Conservation (phyloP, 2,113 vertebrate species). For the Neotragus pygmaeus region DNA sequence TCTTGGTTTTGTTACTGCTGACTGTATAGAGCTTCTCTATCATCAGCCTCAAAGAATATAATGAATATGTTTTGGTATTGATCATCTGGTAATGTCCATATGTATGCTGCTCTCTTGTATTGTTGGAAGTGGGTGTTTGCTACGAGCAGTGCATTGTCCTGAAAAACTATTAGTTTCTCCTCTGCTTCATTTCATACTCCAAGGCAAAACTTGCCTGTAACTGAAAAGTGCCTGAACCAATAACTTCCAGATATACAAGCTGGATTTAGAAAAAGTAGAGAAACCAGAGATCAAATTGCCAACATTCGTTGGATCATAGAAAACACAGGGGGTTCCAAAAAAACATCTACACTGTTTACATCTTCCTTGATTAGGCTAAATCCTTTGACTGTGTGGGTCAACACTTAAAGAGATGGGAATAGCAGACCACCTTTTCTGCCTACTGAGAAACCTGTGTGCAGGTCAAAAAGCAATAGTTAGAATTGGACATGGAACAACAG, state of each 20-base stretch:
- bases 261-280: not conserved
- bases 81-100: not conserved
- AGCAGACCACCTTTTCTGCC: not conserved
- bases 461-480: not conserved
- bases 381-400: not conserved
- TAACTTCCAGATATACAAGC: not conserved
- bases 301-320: not conserved
- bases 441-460: not conserved
- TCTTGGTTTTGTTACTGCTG: not conserved
- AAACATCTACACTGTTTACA: not conserved
- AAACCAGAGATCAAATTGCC: not conserved
- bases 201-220: not conserved
- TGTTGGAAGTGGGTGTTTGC: not conserved
- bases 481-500: not conserved
- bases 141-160: not conserved
- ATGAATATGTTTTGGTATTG: not conserved
- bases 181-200: not conserved
- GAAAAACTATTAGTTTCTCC: not conserved
- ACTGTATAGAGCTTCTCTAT: not conserved
- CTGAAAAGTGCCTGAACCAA: fast-evolving
- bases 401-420: not conserved
- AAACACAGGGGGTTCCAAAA: not conserved
- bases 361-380: not conserved
- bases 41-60: not conserved
- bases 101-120: not conserved